A percentile compares a stretch with the other conserved stretches of the same genome.
Conservation (phyloP, 2,113 vertebrate genomes). For the Etheostoma spectabile region DNA sequence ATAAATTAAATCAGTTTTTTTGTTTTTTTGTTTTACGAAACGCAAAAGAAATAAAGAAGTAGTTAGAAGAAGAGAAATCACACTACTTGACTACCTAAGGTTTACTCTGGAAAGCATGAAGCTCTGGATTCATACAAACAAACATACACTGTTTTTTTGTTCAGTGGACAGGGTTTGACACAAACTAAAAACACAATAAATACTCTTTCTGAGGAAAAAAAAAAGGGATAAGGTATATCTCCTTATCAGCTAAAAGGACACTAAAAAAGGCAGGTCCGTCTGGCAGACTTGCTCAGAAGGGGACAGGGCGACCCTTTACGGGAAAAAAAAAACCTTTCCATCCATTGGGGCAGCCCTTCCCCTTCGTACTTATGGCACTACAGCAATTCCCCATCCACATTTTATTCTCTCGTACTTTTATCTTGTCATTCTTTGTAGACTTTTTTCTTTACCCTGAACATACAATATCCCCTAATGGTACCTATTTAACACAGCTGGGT, state of each 20-base stretch:
- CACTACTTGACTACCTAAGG: conserved; percentile 76
- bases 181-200: conserved; percentile 85
- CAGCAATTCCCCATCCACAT: conserved; percentile 75
- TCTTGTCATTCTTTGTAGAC: conserved; percentile 40
- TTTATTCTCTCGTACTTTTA: conserved; percentile 43
- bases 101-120: conserved; percentile 74
- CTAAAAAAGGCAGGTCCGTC: conserved; percentile 74
- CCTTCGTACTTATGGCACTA: conserved; percentile 84
- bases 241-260: conserved; percentile 77
- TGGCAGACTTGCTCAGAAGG: conserved; percentile 72
- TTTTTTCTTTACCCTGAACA: conserved; percentile 76
- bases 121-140: conserved; percentile 76
- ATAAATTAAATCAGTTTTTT: conserved; percentile 74
- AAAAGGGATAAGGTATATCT: conserved; percentile 66
- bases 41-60: conserved; percentile 55
- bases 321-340: conserved; percentile 49
- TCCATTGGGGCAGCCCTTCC: conserved; percentile 71
- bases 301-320: conserved; percentile 60
- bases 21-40: conserved; percentile 32
- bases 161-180: conserved; percentile 77
- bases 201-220: conserved; percentile 78
- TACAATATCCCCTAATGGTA: conserved; percentile 72
- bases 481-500: conserved; percentile 75
- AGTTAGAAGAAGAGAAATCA: conserved; percentile 64
- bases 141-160: conserved; percentile 71